phyloP scores from a whole-genome alignment of 2,888 invertebrate genomes.

The Orthonychiurus folsomi region DNA sequence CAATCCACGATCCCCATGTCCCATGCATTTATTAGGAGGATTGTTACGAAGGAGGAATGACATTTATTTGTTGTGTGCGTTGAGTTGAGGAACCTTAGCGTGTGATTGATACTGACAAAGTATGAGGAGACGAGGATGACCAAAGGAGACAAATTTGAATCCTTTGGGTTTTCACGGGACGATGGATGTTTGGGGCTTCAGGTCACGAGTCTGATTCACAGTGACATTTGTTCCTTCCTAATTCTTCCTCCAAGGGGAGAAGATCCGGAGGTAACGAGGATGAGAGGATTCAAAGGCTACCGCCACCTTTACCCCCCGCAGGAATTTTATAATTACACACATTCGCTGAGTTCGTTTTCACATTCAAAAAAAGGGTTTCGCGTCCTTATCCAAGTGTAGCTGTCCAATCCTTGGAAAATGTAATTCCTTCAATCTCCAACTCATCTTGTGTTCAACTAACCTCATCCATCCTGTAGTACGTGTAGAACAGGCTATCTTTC shows the following conservation, averaged over 20 bases:
- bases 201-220: slow-evolving; percentile 21
- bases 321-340: slow-evolving; percentile 40
- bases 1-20: no score
- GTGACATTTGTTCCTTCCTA: slow-evolving; percentile 29
- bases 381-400: no score
- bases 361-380: neutral
- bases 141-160: neutral
- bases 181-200: neutral
- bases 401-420: no score
- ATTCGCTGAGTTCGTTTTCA: neutral
- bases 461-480: no score
- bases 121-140: slow-evolving; percentile 14
- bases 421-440: no score
- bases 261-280: slow-evolving; percentile 34
- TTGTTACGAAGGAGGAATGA: neutral
- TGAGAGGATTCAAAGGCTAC: slow-evolving; percentile 37
- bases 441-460: no score
- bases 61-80: slow-evolving; percentile 16
- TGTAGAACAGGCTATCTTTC: no score
- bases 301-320: slow-evolving; percentile 38
- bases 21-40: no score
- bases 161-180: neutral
- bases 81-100: neutral
- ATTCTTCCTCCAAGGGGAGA: slow-evolving; percentile 6
- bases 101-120: slow-evolving; percentile 11